A percentile compares a stretch with the other conserved stretches of the same genome.
phyloP scores from a whole-genome alignment of 2,113 vertebrate genomes.

The Fulica atra region DNA sequence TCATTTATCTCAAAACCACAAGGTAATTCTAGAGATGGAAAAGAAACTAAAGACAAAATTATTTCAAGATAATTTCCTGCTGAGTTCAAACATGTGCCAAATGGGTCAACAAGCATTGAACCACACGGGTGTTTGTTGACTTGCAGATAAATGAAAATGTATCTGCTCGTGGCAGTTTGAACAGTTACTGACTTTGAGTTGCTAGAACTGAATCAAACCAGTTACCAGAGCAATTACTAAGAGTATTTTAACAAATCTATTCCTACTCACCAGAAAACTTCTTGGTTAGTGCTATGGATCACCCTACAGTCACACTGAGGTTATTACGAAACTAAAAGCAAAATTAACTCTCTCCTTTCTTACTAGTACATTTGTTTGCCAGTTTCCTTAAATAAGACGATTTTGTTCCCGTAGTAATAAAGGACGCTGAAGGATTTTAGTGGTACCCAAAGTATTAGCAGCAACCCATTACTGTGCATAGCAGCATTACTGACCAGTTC shows the following conservation, averaged over 20 bases:
- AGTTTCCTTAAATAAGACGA: neutral
- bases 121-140: neutral
- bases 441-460: neutral
- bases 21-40: neutral
- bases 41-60: neutral
- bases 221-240: neutral
- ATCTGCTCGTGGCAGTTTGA: neutral
- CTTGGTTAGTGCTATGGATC: neutral
- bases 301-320: neutral
- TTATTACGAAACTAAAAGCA: neutral
- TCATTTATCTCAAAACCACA: neutral
- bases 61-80: neutral
- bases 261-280: neutral
- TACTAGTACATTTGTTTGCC: neutral
- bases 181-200: neutral
- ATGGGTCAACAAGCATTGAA: neutral
- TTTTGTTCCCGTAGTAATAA: neutral
- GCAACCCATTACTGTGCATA: neutral
- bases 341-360: neutral
- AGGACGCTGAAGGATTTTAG: neutral
- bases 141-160: neutral
- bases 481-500: neutral
- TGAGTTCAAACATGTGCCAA: neutral
- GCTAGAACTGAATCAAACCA: neutral
- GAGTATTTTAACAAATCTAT: neutral